Conservation (phyloP, 2,797 vertebrate genomes). For the Buceros bicornis region DNA sequence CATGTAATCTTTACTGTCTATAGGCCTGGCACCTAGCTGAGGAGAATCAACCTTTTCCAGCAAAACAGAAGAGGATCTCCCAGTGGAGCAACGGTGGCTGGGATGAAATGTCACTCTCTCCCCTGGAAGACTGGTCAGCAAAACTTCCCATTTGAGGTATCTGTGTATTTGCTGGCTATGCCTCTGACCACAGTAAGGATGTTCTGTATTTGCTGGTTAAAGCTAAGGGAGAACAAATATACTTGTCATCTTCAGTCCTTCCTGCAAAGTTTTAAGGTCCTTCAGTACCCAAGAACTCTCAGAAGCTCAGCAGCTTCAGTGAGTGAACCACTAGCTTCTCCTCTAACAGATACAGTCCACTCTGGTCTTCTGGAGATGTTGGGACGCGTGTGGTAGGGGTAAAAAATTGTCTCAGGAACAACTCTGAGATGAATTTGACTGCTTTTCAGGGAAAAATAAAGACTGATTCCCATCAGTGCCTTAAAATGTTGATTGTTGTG, state of each 20-base stretch:
- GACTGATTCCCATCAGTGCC: neutral
- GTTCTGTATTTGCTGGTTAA: neutral
- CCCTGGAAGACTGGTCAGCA: neutral
- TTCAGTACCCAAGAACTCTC: neutral
- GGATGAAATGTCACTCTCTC: neutral
- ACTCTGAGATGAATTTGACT: neutral
- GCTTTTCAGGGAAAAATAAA: neutral
- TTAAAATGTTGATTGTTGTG: neutral
- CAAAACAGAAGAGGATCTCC: neutral
- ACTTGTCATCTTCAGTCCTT: neutral
- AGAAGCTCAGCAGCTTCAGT: neutral
- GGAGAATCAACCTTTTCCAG: neutral
- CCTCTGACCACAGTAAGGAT: neutral
- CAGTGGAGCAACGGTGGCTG: neutral
- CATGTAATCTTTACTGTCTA: neutral
- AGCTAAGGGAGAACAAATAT: neutral
- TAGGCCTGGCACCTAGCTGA: neutral
- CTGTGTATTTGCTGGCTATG: neutral
- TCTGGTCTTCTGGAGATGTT: neutral
- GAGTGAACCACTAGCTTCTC: neutral
- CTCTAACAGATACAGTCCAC: neutral
- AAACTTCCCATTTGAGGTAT: neutral
- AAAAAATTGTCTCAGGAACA: neutral
- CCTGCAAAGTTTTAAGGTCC: neutral
- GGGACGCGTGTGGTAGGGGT: neutral